phyloP scores from a whole-genome alignment of 2,797 vertebrate species.

The Argya squamiceps region DNA sequence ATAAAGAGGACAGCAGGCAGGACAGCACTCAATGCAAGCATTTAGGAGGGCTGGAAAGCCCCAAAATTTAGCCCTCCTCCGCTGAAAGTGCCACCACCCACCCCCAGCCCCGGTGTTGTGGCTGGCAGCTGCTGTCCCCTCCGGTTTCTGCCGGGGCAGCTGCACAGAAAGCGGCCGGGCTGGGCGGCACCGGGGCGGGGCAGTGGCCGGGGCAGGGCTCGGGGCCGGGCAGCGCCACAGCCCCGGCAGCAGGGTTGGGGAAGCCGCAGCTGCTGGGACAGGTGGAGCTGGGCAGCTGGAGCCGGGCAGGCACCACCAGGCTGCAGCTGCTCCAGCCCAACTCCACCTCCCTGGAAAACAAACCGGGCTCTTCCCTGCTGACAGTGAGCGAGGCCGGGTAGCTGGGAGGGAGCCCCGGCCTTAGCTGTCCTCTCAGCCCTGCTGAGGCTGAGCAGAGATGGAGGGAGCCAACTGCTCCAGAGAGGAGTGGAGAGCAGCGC shows the following conservation, averaged over 20 bases:
- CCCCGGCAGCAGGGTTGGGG: not conserved
- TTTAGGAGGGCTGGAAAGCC: not conserved
- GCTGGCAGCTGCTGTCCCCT: not conserved
- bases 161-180: not conserved
- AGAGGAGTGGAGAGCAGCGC: not conserved
- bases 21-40: not conserved
- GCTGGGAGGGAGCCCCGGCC: accelerated
- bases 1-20: not conserved
- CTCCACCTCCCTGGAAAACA: not conserved
- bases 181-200: accelerated
- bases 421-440: not conserved
- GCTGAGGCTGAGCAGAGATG: not conserved
- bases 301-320: not conserved
- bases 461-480: not conserved
- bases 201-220: accelerated
- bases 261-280: constrained; percentile 53
- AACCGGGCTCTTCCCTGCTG: not conserved
- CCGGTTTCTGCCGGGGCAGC: not conserved
- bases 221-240: not conserved
- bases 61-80: not conserved
- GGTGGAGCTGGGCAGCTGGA: constrained; percentile 18
- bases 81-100: not conserved
- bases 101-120: accelerated
- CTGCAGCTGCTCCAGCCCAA: constrained; percentile 42
- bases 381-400: not conserved